Base-by-base conservation (phyloP, 2,888 invertebrate genomes). In the Geophilus truncorum region DNA sequence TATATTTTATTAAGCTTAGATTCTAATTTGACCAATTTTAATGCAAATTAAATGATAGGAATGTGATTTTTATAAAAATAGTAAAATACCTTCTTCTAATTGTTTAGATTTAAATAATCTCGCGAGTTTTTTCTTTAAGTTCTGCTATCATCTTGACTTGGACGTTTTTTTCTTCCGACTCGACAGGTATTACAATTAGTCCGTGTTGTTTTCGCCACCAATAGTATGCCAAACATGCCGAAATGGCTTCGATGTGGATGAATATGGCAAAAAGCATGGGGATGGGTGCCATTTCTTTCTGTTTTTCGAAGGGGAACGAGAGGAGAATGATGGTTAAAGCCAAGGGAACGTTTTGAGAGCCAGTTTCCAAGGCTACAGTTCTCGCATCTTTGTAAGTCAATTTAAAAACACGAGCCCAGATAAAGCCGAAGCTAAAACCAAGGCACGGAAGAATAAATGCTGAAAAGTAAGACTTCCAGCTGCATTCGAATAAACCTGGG, bases 271-370 rank as follows among this genome's bases (percentile, higher is more conserved):
- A 80, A 15, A 80, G 36, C 75, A 80, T 75, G 1, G 80, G 80
- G 23, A 51, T 75, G 1, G 80, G 80, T 6, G 80, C 76, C 80
- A 80, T 80, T 75, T 80, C 75, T 36, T 36, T 80, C 23, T 80
- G 80, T 15, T 21, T 84, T 79, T 82, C 81, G 25, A 83, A 79
- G 5, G 84, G 84, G 80, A 84, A 86, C 9, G 85, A 85, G 28
- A 86, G 81, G 18, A 84, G 84, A 18, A 86, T 83, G 78, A 86
- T 83, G 5, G 86, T 85, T 82, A 86, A 83, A 18, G 86, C 86
- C n/a, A 86, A 83, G 0, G 85, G 85, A 32, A 85, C 85, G 79
- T 86, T 86, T 80, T 86, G 86, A 30, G 85, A 84, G 32, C 86
- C 85, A 1, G 85, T 85, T 82, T 86, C 86, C 51, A 86, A 83